Base-by-base conservation (phyloP, 2,113 vertebrate genomes). In the Butorides virescens region DNA sequence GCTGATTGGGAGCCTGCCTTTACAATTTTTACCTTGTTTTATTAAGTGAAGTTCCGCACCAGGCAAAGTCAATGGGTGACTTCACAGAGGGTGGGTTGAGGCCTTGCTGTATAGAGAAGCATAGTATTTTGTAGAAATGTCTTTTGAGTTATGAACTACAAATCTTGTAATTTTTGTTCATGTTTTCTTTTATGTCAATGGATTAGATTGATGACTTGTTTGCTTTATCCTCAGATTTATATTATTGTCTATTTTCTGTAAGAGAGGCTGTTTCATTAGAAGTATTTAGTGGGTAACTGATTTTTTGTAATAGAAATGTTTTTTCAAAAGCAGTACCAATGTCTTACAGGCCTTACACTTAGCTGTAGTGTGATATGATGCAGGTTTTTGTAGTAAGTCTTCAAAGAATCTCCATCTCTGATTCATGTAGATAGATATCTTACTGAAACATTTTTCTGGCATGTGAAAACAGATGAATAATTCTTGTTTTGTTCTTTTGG, bases 371-470 rank as follows among this genome's bases (percentile, higher is more conserved):
- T 37, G 58, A 56, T 75, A 37, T 47, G 39, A 73, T 62, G 44
- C 44, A 36, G 55, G 16, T 81, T 92, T 76, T 62, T 70, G 58
- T 65, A 86, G 36, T 25, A 72, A 85, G 27, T 29, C 49, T 91
- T 94, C 85, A 76, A 79, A 93, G 71, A 73, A 46, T 76, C 61
- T 96, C 62, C 7, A 13, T 70, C 32, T 90, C 73, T 91, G 87
- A 86, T 80, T 90, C 90, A 83, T 4, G 4, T 68, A 62, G 49
- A 65, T 49, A 39, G 27, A 26, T 85, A n/a, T 27, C 81, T 90
- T 66, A 70, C 56, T 42, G 67, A 90, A 94, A 88, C 39, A 27
- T 92, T 90, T 56, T 53, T 79, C 67, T 95, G 59, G 76, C 32
- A 53, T 70, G 36, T 70, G 85, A 88, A 88, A 92, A 44, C 18